Conservation (phyloP, 1,140 invertebrate genomes). For the Sycophila sp. region DNA sequence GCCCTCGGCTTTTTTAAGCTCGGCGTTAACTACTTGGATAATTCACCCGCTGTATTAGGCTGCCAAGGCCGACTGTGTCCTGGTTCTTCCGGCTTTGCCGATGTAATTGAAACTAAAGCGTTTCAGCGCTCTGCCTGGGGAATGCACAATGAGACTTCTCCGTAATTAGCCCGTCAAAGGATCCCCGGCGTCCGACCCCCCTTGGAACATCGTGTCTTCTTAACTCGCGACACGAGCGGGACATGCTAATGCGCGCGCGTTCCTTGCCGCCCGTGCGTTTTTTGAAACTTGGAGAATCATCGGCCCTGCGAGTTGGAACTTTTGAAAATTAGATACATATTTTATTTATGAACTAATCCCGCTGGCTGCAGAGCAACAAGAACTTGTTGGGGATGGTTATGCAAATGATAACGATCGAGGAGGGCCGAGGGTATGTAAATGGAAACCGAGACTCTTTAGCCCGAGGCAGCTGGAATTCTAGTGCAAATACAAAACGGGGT, state of each 20-base stretch:
- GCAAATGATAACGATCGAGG: slow-evolving; percentile 1
- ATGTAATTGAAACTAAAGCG: slow-evolving; percentile 50
- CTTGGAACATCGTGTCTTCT: slow-evolving; percentile 38
- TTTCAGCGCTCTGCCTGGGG: slow-evolving; percentile 39
- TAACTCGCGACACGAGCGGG: not conserved
- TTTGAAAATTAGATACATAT: no score
- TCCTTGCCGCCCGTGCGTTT: no score
- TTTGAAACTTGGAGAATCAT: no score
- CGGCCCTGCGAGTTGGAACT: no score
- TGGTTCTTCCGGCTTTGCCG: not conserved
- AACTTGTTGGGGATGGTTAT: not conserved
- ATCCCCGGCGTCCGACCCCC: not conserved
- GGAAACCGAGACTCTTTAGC: not conserved
- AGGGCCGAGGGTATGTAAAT: not conserved
- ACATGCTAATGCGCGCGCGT: slow-evolving; percentile 26
- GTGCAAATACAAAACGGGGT: no score
- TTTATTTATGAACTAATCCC: slow-evolving; percentile 1
- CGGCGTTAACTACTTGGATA: slow-evolving; percentile 34
- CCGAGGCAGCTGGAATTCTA: no score
- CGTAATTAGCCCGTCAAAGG: slow-evolving; percentile 48
- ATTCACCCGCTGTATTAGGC: slow-evolving; percentile 44
- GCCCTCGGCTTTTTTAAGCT: not conserved
- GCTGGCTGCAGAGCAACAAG: no score
- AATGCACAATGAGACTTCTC: slow-evolving; percentile 42
- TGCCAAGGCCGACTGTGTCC: slow-evolving; percentile 12